Percentiles rank a stretch among this genome's conserved stretches.
Evolutionary conservation across 2,113 vertebrate species (phyloP).

Genomic region (Tauraco erythrolophus): DNA sequence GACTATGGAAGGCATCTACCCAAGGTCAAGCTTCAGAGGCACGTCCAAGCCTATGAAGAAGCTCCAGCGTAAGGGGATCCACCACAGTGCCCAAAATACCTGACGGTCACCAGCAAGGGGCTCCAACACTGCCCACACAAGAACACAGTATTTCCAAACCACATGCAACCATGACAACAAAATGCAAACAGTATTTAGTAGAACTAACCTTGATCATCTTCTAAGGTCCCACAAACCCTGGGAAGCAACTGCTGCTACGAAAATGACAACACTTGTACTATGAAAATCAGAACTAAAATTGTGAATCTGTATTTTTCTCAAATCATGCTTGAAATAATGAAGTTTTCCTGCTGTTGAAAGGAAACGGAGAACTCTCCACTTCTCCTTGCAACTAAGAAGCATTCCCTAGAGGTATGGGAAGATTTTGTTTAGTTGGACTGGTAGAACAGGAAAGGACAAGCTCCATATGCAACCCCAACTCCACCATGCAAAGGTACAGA

Average conservation of each 20-base stretch:
- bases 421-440: not conserved
- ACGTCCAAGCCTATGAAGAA: not conserved
- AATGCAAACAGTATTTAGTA: not conserved
- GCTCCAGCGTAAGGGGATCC: not conserved
- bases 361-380: not conserved
- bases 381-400: not conserved
- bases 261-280: not conserved
- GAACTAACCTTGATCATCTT: not conserved
- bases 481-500: not conserved
- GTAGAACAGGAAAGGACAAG: conserved; percentile 14
- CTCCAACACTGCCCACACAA: not conserved
- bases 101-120: not conserved
- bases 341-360: not conserved
- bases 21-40: not conserved
- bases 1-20: not conserved
- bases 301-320: not conserved
- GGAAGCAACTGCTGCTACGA: not conserved
- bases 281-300: not conserved
- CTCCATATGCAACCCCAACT: not conserved
- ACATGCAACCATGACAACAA: accelerated
- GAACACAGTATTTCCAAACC: not conserved
- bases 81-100: not conserved
- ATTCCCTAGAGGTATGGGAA: not conserved
- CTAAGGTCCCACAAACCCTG: not conserved
- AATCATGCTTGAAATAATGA: not conserved